Evolutionary conservation across 2,888 invertebrate genomes (phyloP), one percentile per base, ranked within the genome.

Genomic region (Standfussiana lucernea): DNA sequence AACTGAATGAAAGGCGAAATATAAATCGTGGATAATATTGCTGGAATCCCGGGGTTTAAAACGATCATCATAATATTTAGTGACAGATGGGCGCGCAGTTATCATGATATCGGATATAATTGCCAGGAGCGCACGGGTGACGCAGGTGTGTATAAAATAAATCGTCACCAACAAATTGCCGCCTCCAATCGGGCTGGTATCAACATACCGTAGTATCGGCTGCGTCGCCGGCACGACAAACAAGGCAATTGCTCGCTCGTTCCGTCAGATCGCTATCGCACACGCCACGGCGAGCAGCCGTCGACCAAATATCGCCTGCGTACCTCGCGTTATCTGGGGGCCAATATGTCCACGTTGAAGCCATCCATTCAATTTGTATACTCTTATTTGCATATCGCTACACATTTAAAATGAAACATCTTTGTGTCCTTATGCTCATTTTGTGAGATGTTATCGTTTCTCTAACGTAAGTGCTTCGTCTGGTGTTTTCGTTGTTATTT

Each of bases 221-320:
- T 72, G 80, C 79, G 86, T 89, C 86, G 86, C 86, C 87, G 89
- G 90, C 89, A 92, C 92, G 93, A 95, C 95, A 95, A 95, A 95
- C 95, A 94, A 94, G 95, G 94, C 95, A 95, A 95, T 95, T 94
- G 95, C 93, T 91, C 88, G 91, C 88, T 88, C 89, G 91, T 91
- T 87, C 86, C 86, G 87, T 88, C 86, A 92, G 95, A 95, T 95
- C 87, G 89, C 91, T 93, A 95, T 95, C 95, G 85, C 88, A 89
- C 93, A 93, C 92, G 92, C 93, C 90, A 86, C 84, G 86, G 84
- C 78, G 80, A 72, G 75, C 89, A 85, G 90, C 90, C 89, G 88
- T 85, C 89, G 85, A 86, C 89, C 86, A 88, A 89, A 89, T 89
- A 88, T 88, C 86, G 86, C 83, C 72, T 79, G 89, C 83, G 87